Evolutionary conservation across 1,140 invertebrate genomes (phyloP).

Genomic region (Drosophila melanogaster): Release_6_plus_ISO1_MT NC_004354.4:5036001-5036500

Average conservation of each 20-base stretch:
- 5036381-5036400: slow-evolving; percentile 56
- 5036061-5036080: slow-evolving; percentile 7
- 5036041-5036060: too few relatives aligned
- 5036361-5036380: slow-evolving; percentile 62
- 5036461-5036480: slow-evolving; percentile 61
- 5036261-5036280: slow-evolving; percentile 8
- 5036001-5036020: too few relatives aligned
- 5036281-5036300: slow-evolving; percentile 52
- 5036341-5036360: slow-evolving; percentile 65
- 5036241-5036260: slow-evolving; percentile 1
- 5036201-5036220: slow-evolving; percentile 41
- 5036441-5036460: slow-evolving; percentile 78
- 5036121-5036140: slow-evolving; percentile 19
- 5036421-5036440: slow-evolving; percentile 64
- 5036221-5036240: slow-evolving; percentile 18
- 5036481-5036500: slow-evolving; percentile 59
- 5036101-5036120: too few relatives aligned
- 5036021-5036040: too few relatives aligned
- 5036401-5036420: slow-evolving; percentile 46
- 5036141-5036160: slow-evolving; percentile 44
- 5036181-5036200: slow-evolving; percentile 50
- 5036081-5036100: neutral
- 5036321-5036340: slow-evolving; percentile 42
- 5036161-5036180: slow-evolving; percentile 38
- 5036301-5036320: slow-evolving; percentile 52